Evolutionary conservation across 2,888 invertebrate species (phyloP).

Genomic region (Platycnemis pennipes): DNA sequence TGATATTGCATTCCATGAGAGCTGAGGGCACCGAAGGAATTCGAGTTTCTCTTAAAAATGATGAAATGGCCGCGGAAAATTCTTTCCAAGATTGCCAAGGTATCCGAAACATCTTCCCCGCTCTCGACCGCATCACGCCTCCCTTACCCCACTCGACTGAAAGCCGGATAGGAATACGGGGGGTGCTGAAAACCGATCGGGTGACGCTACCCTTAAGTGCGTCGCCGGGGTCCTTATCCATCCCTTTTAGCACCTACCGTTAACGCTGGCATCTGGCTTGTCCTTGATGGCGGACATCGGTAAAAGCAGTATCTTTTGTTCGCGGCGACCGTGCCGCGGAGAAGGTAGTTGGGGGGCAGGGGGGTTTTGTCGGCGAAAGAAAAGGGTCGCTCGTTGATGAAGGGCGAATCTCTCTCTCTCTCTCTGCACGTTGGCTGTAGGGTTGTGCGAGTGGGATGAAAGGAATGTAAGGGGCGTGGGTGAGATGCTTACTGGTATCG

Average conservation of each 20-base stretch:
- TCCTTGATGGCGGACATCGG: neutral
- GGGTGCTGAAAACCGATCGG: neutral
- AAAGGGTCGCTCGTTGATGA: neutral
- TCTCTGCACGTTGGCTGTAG: no score
- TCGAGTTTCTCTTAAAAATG: no score
- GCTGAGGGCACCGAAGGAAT: no score
- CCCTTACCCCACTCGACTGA: neutral
- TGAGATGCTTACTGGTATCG: neutral
- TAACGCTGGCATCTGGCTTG: neutral
- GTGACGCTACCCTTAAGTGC: neutral
- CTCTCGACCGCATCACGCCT: neutral
- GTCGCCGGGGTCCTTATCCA: neutral
- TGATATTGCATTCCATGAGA: no score
- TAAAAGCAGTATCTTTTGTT: neutral
- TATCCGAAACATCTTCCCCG: neutral
- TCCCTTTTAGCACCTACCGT: neutral
- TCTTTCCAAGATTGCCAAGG: neutral
- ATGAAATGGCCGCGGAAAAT: no score
- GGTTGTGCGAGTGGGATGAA: neutral
- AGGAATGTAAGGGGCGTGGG: neutral
- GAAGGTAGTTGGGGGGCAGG: neutral
- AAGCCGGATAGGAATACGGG: neutral
- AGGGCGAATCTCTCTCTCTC: neutral
- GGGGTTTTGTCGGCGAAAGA: neutral
- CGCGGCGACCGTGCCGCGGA: neutral